Percentiles rank a stretch among this genome's conserved stretches.
These are phyloP conservation scores for Uromys caudimaculatus DNA, from an alignment of 2,797 vertebrate species.

Conservation along the genomic window DNA sequence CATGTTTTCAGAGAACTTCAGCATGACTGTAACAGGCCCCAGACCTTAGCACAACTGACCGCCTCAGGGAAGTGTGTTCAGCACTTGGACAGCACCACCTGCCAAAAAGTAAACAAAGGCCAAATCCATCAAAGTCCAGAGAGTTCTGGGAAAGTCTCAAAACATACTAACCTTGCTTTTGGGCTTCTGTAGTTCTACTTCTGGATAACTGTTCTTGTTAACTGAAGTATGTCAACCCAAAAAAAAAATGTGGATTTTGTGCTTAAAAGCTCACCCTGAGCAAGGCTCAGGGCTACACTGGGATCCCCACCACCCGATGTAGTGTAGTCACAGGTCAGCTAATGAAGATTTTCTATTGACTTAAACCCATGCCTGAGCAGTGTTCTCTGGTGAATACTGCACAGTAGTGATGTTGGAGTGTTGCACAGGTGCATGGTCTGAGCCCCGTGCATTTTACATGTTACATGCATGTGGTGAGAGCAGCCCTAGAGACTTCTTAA, in stretches of 20 bases:
- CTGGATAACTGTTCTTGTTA: not conserved
- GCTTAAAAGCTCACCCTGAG: not conserved
- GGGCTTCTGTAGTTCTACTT: not conserved
- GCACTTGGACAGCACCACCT: not conserved
- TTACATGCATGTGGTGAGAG: not conserved
- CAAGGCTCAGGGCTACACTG: not conserved
- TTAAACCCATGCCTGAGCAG: not conserved
- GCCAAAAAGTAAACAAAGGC: not conserved
- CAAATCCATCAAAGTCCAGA: not conserved
- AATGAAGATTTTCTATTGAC: not conserved
- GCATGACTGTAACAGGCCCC: not conserved
- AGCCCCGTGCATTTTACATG: not conserved
- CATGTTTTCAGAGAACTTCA: not conserved
- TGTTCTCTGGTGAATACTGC: not conserved
- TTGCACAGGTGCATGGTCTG: not conserved
- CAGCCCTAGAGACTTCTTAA: not conserved
- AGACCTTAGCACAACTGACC: not conserved
- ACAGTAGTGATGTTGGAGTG: not conserved
- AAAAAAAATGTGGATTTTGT: not conserved
- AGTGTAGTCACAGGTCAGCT: not conserved
- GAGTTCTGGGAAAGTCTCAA: not conserved
- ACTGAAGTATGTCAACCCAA: not conserved
- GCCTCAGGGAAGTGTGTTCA: not conserved
- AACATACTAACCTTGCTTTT: not conserved
- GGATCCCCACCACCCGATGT: not conserved